These are phyloP conservation scores for Phorcus lineatus DNA, from an alignment of 2,888 invertebrate genomes.

Conservation along the genomic window DNA sequence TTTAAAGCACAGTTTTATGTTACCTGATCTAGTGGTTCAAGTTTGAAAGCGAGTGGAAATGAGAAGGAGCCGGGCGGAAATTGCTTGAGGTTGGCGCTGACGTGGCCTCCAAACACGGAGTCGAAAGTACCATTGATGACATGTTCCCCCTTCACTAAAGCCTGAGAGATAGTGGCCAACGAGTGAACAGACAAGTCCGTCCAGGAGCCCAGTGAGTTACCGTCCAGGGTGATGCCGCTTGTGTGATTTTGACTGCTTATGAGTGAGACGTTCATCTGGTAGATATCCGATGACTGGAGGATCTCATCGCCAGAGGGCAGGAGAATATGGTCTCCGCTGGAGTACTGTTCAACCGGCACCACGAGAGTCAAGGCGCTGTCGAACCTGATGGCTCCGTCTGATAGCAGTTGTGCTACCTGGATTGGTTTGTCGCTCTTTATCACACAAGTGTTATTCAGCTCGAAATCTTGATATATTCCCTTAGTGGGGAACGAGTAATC, in stretches of 20 bases:
- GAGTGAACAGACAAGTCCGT: neutral
- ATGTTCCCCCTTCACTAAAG: neutral
- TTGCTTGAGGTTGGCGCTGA: neutral
- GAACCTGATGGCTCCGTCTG: neutral
- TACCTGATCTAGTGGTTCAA: neutral
- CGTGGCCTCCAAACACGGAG: neutral
- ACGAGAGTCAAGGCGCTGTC: constrained; percentile 3
- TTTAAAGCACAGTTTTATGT: too few relatives aligned
- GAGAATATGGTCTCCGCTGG: neutral
- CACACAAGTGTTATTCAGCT: neutral
- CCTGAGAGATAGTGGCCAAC: neutral
- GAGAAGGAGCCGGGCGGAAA: neutral
- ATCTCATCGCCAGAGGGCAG: neutral
- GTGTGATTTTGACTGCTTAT: neutral
- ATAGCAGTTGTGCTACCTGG: neutral
- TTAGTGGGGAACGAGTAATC: neutral
- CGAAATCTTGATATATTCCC: neutral
- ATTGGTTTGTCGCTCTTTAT: constrained; percentile 21
- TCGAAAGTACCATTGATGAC: neutral
- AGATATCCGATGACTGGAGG: neutral
- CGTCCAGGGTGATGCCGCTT: neutral
- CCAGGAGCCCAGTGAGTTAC: neutral
- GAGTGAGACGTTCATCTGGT: neutral
- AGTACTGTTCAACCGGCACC: constrained; percentile 1
- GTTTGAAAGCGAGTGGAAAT: neutral